Base-by-base conservation (phyloP, 2,888 invertebrate species). In the Latheticus oryzae region DNA sequence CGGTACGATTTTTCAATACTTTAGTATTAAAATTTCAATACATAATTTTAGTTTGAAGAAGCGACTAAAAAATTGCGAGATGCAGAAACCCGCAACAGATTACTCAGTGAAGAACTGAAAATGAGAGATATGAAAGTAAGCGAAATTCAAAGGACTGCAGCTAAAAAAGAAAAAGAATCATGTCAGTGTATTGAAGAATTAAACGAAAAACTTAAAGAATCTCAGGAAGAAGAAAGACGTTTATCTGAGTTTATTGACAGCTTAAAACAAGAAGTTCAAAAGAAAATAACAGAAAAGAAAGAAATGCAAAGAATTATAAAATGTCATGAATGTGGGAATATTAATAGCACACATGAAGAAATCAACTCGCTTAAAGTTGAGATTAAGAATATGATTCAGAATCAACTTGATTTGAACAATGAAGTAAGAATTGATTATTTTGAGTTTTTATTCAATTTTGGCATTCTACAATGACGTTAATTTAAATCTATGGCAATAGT, bases 311-410 rank as follows among this genome's bases (percentile, higher is more conserved):
- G 8, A 2, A 8, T 13, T n/a, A 2, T 16, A 16, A 74, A 61
- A 40, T 70, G 7, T 55, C 37, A 8, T 47, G 45, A 7, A 38
- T 73, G 16, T 62, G 56, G 35, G 59, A 8, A 66, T 48, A 50
- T 68, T 68, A 38, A 43, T 66, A 3, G 68, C 65, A 54, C 42
- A 2, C 69, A 75, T 54, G 70, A 75, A 38, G 75, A 77, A 61
- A 67, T 74, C n/a, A 54, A 58, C 13, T 43, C 40, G 26, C 59
- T 78, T 37, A 76, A 74, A 55, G 67, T 68, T 9, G 73, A 76
- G 58, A 56, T 76, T 26, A 70, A 71, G 40, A 64, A 58, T 5
- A 30, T 74, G 26, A 42, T 75, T 2, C 71, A 72, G 32, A 67
- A 69, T 21, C 73, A 75, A 23, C 57, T 62, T 21, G 52, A 58